Percentiles rank a stretch among this genome's conserved stretches.
These are phyloP conservation scores for Pammene fasciana DNA, from an alignment of 2,888 invertebrate genomes.

Conservation along the genomic window DNA sequence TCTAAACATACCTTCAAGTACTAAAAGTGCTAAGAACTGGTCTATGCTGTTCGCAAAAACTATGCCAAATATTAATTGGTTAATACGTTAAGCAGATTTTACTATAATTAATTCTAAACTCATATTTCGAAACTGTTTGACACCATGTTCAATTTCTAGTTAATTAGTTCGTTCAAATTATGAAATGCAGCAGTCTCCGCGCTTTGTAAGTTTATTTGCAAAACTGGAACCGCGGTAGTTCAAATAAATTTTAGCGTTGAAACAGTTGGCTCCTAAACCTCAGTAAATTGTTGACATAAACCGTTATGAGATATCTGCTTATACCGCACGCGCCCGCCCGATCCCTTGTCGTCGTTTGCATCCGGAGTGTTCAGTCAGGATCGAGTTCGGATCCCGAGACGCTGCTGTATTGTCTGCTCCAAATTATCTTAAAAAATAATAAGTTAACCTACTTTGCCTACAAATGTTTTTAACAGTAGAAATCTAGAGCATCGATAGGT, in stretches of 20 bases:
- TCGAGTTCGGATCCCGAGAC: constrained; percentile 50
- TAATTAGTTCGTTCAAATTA: constrained; percentile 41
- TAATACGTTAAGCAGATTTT: not conserved
- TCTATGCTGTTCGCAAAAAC: no score
- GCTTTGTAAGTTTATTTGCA: constrained; percentile 52
- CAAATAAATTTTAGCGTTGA: constrained; percentile 60
- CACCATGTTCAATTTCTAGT: not conserved
- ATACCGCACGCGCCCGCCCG: constrained; percentile 61
- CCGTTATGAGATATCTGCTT: constrained; percentile 70
- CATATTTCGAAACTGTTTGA: not conserved
- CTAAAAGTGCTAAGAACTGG: no score
- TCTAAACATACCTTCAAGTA: no score
- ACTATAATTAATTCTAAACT: not conserved
- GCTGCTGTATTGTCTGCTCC: constrained; percentile 51
- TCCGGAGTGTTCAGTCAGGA: constrained; percentile 57
- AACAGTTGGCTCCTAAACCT: constrained; percentile 44
- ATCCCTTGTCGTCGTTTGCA: constrained; percentile 65
- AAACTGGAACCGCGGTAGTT: constrained; percentile 57
- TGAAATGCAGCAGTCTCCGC: constrained; percentile 51
- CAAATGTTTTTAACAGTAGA: constrained; percentile 17
- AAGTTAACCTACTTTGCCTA: constrained; percentile 32
- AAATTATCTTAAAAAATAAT: constrained; percentile 48
- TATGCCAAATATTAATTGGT: no score
- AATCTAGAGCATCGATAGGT: constrained; percentile 9
- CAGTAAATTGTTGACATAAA: constrained; percentile 72